Evolutionary conservation across 1,140 invertebrate species (phyloP).

Genomic region (Heliconius melpomene): DNA sequence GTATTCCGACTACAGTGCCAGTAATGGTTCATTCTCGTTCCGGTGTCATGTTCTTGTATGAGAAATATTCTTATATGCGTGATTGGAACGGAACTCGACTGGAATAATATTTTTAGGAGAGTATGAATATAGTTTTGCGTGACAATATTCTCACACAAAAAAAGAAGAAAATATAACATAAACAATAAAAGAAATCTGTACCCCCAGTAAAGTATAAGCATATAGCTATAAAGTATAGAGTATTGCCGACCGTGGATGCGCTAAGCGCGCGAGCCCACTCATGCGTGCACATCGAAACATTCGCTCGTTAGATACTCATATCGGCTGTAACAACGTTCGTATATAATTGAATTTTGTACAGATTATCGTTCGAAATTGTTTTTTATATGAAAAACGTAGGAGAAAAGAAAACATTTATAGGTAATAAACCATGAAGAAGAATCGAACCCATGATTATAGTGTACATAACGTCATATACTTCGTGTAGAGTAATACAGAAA

Average conservation of each 20-base stretch:
- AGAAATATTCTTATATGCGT: too few species aligned
- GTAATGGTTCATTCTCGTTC: too few species aligned
- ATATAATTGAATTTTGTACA: background rate
- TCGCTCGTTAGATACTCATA: constrained; percentile 8
- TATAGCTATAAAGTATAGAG: background rate
- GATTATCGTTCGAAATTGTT: background rate
- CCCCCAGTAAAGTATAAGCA: background rate
- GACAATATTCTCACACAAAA: background rate
- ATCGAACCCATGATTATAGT: too few species aligned
- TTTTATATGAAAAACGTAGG: too few species aligned
- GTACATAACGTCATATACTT: too few species aligned
- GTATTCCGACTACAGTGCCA: too few species aligned
- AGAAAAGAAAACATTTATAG: too few species aligned
- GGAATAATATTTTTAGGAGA: too few species aligned
- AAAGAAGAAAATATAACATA: background rate
- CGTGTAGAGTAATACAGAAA: background rate
- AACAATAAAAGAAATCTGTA: background rate
- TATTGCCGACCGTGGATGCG: background rate
- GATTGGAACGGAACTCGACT: too few species aligned
- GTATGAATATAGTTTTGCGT: too few species aligned
- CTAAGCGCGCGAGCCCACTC: background rate
- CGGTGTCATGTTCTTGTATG: too few species aligned
- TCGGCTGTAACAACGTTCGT: background rate
- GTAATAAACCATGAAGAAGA: too few species aligned
- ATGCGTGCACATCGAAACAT: background rate